phyloP scores from a whole-genome alignment of 2,113 vertebrate species.

The Odobenus rosmarus region DNA sequence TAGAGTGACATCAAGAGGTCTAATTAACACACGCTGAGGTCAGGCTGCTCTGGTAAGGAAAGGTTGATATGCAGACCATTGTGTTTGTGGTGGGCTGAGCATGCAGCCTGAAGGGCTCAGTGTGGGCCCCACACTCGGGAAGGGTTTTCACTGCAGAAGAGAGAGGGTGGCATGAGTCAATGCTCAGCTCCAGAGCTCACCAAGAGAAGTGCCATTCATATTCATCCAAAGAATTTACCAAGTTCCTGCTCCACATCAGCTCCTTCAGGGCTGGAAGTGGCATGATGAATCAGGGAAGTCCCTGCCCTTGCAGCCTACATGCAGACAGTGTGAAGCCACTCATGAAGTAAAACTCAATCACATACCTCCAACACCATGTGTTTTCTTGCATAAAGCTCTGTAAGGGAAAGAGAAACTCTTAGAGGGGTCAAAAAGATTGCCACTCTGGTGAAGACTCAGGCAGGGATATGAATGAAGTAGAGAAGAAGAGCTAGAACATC shows the following conservation, averaged over 20 bases:
- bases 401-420: background rate
- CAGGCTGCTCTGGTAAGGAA: background rate
- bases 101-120: background rate
- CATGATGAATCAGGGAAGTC: background rate
- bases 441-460: background rate
- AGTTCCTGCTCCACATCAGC: background rate
- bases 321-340: background rate
- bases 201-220: background rate
- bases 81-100: background rate
- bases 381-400: background rate
- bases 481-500: background rate
- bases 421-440: background rate
- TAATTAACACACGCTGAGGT: background rate
- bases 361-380: too few relatives aligned
- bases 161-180: background rate
- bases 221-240: background rate
- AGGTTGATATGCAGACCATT: background rate
- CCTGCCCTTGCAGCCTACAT: rapidly evolving
- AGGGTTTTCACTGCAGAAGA: background rate
- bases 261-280: background rate
- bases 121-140: background rate
- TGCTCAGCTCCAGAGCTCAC: background rate
- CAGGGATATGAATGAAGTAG: background rate
- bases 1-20: background rate
- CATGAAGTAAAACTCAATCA: background rate